Conservation (phyloP, 2,113 vertebrate genomes). For the Uria lomvia region DNA sequence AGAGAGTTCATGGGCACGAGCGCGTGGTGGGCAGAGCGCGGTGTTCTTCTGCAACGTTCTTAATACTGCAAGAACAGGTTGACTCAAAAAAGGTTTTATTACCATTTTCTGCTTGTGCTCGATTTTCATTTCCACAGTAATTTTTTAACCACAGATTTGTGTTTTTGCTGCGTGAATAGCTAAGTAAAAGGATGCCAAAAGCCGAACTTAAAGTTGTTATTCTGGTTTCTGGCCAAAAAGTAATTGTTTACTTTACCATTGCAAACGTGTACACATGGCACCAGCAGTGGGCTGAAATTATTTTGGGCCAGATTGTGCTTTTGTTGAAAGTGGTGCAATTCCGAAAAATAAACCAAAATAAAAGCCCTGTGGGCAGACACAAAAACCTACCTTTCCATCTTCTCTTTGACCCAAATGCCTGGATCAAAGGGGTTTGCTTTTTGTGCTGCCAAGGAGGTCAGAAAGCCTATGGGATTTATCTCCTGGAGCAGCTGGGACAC, state of each 20-base stretch:
- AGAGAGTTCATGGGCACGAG: not conserved
- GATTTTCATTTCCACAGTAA: not conserved
- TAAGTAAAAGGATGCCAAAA: not conserved
- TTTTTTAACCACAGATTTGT: not conserved
- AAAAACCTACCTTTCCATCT: not conserved
- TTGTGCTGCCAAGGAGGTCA: not conserved
- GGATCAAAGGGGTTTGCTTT: not conserved
- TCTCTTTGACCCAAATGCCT: not conserved
- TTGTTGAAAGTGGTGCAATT: not conserved
- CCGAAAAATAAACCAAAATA: not conserved
- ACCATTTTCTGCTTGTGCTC: not conserved
- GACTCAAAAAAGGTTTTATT: not conserved
- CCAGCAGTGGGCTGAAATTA: not conserved
- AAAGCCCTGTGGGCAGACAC: not conserved
- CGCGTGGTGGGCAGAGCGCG: not conserved
- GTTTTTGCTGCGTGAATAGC: not conserved
- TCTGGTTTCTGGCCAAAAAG: not conserved
- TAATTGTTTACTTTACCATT: not conserved
- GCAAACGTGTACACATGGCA: not conserved
- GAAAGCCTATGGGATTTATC: not conserved
- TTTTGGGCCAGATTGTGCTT: not conserved
- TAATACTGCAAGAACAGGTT: not conserved
- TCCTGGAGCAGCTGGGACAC: not conserved
- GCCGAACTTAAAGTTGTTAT: not conserved
- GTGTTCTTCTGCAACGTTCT: fast-evolving